Conservation (phyloP, 2,888 invertebrate species). For the Torymus texanus region DNA sequence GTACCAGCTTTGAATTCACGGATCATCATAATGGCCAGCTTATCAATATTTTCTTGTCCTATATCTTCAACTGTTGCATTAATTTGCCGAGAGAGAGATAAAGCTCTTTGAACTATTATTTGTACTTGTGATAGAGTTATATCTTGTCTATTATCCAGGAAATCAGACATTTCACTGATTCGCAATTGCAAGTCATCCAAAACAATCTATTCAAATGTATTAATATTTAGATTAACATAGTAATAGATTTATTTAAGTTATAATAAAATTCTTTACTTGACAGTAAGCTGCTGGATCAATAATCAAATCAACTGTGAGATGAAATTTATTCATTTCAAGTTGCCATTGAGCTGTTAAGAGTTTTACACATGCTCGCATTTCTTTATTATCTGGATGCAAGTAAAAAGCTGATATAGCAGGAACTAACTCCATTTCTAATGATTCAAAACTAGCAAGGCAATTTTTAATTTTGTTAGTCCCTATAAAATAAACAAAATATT, state of each 20-base stretch:
- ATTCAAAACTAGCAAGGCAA: constrained; percentile 82
- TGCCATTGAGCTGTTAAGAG: constrained; percentile 80
- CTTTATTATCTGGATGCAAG: constrained; percentile 76
- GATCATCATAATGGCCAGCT: constrained; percentile 69
- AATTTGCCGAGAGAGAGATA: constrained; percentile 68
- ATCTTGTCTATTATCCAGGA: constrained; percentile 68
- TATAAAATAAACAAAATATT: constrained; percentile 63
- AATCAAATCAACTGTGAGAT: constrained; percentile 80
- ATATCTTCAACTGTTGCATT: constrained; percentile 69
- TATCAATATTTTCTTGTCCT: constrained; percentile 69
- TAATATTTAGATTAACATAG: not conserved
- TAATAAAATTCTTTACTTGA: constrained; percentile 75
- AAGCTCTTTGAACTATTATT: constrained; percentile 67
- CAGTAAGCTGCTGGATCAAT: constrained; percentile 84
- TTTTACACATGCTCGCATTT: constrained; percentile 75
- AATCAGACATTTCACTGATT: constrained; percentile 66
- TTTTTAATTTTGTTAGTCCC: constrained; percentile 80
- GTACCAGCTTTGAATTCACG: constrained; percentile 72
- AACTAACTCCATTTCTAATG: constrained; percentile 81
- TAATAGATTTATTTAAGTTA: not conserved
- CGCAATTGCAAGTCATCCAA: constrained; percentile 70
- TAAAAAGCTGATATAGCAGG: constrained; percentile 78
- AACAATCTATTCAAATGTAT: constrained; percentile 64
- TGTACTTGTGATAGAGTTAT: constrained; percentile 68
- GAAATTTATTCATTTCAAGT: constrained; percentile 78